Conservation (phyloP, 2,797 vertebrate species). For the Hippoglossus hippoglossus region DNA sequence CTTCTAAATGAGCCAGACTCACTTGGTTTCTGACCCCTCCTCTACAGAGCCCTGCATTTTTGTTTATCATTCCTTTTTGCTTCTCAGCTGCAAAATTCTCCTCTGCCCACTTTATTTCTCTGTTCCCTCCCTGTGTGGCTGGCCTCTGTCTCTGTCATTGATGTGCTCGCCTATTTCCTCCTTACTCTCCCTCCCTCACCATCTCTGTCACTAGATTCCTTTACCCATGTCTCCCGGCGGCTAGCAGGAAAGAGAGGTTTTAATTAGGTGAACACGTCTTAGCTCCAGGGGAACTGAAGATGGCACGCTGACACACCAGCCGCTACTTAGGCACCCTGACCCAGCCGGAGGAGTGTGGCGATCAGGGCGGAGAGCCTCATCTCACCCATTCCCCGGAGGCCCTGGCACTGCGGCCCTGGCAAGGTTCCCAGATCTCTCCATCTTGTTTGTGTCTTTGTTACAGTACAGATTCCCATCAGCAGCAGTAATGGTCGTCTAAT, state of each 20-base stretch:
- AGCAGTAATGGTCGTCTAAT: slow-evolving; percentile 74
- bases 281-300: slow-evolving; percentile 69
- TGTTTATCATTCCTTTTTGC: slow-evolving; percentile 51
- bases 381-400: slow-evolving; percentile 58
- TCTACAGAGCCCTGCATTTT: slow-evolving; percentile 41
- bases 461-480: slow-evolving; percentile 70
- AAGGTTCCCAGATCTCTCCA: slow-evolving; percentile 66
- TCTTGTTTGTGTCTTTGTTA: slow-evolving; percentile 73
- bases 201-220: slow-evolving; percentile 56
- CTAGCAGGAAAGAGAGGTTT: slow-evolving; percentile 64
- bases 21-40: slow-evolving; percentile 49
- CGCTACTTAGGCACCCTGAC: slow-evolving; percentile 57
- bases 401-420: slow-evolving; percentile 55
- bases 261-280: slow-evolving; percentile 81
- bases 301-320: slow-evolving; percentile 59
- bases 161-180: slow-evolving; percentile 22
- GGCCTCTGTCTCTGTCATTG: slow-evolving; percentile 28
- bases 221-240: slow-evolving; percentile 62
- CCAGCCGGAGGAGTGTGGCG: slow-evolving; percentile 51
- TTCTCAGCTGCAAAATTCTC: slow-evolving; percentile 32
- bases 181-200: slow-evolving; percentile 30
- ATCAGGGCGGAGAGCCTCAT: slow-evolving; percentile 56
- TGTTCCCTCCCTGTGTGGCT: slow-evolving; percentile 19
- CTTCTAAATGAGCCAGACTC: slow-evolving; percentile 51
- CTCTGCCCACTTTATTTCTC: slow-evolving; percentile 20